A percentile compares a stretch with the other conserved stretches of the same genome.
Conservation (phyloP, 2,113 vertebrate genomes). For the Tachysurus fulvidraco region DNA sequence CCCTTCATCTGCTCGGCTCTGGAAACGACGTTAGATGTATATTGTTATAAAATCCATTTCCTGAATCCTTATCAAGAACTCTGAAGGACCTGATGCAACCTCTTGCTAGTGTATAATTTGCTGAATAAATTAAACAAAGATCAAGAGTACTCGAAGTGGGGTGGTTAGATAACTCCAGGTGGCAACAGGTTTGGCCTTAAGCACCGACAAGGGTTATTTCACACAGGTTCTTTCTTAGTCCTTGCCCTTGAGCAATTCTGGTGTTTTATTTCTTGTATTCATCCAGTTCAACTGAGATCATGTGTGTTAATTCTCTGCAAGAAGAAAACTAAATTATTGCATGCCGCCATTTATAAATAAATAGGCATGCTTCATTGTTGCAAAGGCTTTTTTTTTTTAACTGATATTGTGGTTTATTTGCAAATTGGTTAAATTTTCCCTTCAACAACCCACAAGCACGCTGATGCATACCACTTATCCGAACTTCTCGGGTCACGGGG, state of each 20-base stretch:
- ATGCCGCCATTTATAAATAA: background rate
- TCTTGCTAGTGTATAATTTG: background rate
- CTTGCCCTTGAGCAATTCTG: background rate
- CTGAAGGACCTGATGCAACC: background rate
- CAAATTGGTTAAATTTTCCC: background rate
- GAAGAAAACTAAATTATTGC: background rate
- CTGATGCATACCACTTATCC: no score
- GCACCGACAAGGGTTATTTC: background rate
- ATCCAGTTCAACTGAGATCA: background rate
- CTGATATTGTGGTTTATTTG: background rate
- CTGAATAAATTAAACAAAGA: slow-evolving; percentile 24
- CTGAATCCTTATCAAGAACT: background rate
- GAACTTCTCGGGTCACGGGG: no score
- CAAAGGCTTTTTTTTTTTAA: background rate
- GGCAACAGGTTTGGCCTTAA: slow-evolving; percentile 62
- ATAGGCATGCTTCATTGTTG: background rate
- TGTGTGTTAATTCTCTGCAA: background rate
- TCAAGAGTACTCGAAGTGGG: slow-evolving; percentile 20
- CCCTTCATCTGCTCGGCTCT: background rate
- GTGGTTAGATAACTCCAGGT: slow-evolving; percentile 72
- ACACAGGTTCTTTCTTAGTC: background rate
- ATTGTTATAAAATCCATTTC: background rate
- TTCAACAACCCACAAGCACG: background rate
- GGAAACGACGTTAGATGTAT: background rate
- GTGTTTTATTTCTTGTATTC: background rate